Evolutionary conservation across 2,113 vertebrate species (phyloP).

Genomic region (Macrotus californicus): DNA sequence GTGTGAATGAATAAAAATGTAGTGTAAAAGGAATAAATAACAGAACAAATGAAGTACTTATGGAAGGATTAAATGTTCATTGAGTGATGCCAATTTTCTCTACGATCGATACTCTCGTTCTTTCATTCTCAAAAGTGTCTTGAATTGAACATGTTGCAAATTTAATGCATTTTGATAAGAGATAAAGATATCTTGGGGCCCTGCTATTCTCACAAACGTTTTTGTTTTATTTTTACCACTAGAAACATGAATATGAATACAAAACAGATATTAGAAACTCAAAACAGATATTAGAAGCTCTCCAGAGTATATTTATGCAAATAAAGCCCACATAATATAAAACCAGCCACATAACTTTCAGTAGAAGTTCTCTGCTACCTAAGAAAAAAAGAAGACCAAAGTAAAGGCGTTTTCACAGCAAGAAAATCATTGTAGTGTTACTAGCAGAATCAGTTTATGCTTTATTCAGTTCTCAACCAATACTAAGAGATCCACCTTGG

Average conservation of each 20-base stretch:
- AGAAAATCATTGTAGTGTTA: not conserved
- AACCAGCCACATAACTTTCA: not conserved
- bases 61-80: not conserved
- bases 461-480: not conserved
- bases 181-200: not conserved
- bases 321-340: not conserved
- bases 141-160: not conserved
- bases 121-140: not conserved
- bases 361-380: not conserved
- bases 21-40: not conserved
- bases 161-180: not conserved
- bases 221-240: not conserved
- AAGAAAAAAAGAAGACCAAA: not conserved
- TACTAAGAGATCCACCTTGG: not conserved
- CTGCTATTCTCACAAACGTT: not conserved
- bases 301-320: not conserved
- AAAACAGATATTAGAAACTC: not conserved
- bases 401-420: not conserved
- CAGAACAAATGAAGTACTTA: not conserved
- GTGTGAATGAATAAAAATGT: not conserved
- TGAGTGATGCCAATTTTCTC: not conserved
- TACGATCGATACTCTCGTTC: not conserved
- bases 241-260: not conserved
- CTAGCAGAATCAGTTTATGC: not conserved
- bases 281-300: not conserved